These are phyloP conservation scores for Nycticorax nycticorax DNA, from an alignment of 2,113 vertebrate species.

Conservation along the genomic window DNA sequence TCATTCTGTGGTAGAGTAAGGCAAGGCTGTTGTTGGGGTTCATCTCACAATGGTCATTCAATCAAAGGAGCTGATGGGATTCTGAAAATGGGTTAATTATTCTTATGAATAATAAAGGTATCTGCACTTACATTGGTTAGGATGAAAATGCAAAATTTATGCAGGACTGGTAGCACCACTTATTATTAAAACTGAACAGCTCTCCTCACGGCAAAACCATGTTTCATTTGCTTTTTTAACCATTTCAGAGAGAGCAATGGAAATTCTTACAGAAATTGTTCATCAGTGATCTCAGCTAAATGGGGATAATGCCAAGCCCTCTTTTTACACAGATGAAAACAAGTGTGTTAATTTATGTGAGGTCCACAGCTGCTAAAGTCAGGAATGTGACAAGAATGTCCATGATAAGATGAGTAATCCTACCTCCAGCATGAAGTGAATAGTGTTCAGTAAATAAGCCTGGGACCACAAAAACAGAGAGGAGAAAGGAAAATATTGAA, in stretches of 20 bases:
- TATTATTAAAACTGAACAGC: background rate
- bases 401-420: background rate
- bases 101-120: background rate
- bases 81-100: background rate
- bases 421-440: background rate
- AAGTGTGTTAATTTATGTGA: constrained; percentile 14
- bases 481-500: background rate
- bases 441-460: background rate
- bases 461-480: background rate
- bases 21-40: background rate
- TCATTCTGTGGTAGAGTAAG: background rate
- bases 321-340: constrained; percentile 27
- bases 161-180: background rate
- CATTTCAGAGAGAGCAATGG: background rate
- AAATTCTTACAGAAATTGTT: background rate
- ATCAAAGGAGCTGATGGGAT: background rate
- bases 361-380: background rate
- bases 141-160: background rate
- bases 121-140: background rate
- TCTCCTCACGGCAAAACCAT: background rate
- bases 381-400: constrained; percentile 28
- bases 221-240: background rate
- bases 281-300: background rate
- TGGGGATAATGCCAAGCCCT: background rate
- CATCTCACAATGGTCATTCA: background rate